Conservation (phyloP, 2,888 invertebrate species). For the Pterostichus madidus region DNA sequence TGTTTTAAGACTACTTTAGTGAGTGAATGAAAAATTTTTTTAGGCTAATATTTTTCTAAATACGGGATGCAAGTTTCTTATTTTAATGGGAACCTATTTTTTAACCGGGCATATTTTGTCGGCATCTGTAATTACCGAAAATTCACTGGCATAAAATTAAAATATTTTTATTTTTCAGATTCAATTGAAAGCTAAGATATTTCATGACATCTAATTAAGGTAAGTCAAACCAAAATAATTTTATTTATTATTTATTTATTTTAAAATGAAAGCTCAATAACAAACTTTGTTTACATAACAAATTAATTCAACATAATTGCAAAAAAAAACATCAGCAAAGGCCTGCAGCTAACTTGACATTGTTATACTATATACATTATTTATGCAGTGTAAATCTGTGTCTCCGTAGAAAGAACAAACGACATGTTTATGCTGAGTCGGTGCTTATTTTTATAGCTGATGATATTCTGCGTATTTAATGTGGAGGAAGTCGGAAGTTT, state of each 20-base stretch:
- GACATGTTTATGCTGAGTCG: slow-evolving; percentile 13
- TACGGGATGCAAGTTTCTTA: too few species aligned
- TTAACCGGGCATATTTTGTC: too few species aligned
- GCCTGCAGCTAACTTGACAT: slow-evolving; percentile 5
- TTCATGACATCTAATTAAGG: neutral
- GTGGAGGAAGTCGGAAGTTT: neutral
- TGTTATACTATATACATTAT: slow-evolving; percentile 2
- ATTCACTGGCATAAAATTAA: too few species aligned
- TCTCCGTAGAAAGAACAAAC: neutral
- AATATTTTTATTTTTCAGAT: neutral
- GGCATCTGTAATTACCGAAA: too few species aligned
- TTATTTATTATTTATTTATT: neutral
- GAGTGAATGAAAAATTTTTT: too few species aligned
- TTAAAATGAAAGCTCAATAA: neutral
- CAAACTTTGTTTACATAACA: neutral
- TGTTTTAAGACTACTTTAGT: too few species aligned
- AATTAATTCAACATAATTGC: too few species aligned
- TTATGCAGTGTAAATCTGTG: slow-evolving; percentile 16
- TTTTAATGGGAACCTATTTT: too few species aligned
- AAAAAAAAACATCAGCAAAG: neutral
- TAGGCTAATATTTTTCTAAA: too few species aligned
- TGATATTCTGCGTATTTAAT: slow-evolving; percentile 8
- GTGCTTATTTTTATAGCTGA: slow-evolving; percentile 12
- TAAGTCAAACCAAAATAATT: neutral
- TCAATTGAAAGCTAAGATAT: neutral